A percentile compares a stretch with the other conserved stretches of the same genome.
Evolutionary conservation across 2,888 invertebrate species (phyloP).

Genomic region (Macrosoma leucophasiata): DNA sequence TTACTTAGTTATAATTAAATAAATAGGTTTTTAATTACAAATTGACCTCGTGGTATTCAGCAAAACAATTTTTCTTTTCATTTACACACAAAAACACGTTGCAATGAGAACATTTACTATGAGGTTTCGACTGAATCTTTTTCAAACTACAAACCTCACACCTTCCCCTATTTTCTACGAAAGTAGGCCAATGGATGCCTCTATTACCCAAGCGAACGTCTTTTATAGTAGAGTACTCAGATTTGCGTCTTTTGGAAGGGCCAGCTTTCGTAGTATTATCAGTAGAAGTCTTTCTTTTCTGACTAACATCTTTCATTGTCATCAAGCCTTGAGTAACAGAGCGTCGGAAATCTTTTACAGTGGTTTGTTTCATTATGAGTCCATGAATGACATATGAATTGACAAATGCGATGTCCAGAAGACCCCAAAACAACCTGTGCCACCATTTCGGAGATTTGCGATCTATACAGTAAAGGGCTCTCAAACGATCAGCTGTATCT

Average conservation of each 20-base stretch:
- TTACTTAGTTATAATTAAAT: slow-evolving; percentile 23
- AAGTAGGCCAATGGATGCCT: slow-evolving; percentile 30
- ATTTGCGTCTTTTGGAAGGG: slow-evolving; percentile 26
- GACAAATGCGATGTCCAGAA: slow-evolving; percentile 26
- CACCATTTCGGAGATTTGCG: slow-evolving; percentile 38
- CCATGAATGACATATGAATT: slow-evolving; percentile 22
- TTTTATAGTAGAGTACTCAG: slow-evolving; percentile 27
- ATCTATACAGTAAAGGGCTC: too few species aligned
- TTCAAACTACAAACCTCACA: slow-evolving; percentile 29
- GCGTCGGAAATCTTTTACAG: slow-evolving; percentile 22
- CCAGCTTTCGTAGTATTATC: slow-evolving; percentile 14
- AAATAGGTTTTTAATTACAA: slow-evolving; percentile 22
- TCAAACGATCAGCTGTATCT: too few species aligned
- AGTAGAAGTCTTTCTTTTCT: slow-evolving; percentile 25
- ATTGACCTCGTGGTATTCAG: slow-evolving; percentile 24
- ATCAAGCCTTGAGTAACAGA: slow-evolving; percentile 21
- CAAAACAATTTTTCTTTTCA: slow-evolving; percentile 28
- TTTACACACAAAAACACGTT: slow-evolving; percentile 25
- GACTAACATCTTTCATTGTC: slow-evolving; percentile 27
- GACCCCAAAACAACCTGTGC: slow-evolving; percentile 35
- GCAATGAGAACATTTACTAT: slow-evolving; percentile 23
- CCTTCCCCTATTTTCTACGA: slow-evolving; percentile 26
- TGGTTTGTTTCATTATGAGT: slow-evolving; percentile 25
- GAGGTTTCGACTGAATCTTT: slow-evolving; percentile 29
- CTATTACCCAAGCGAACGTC: slow-evolving; percentile 29